These are phyloP conservation scores for Eriosoma lanigerum DNA, from an alignment of 1,140 invertebrate species.

Conservation along the genomic window DNA sequence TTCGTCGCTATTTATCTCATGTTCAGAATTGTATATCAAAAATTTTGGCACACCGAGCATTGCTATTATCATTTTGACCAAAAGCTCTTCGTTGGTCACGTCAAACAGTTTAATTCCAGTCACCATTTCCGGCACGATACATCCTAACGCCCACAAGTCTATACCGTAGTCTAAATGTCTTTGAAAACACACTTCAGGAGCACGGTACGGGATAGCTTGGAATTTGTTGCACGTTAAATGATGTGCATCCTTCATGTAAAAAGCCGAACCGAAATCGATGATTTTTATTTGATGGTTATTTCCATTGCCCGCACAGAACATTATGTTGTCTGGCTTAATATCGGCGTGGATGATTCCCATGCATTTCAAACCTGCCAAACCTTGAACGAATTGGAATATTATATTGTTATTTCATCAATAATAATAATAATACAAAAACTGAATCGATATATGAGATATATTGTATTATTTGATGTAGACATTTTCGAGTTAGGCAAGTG, in stretches of 20 bases:
- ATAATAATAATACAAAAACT: too few relatives aligned
- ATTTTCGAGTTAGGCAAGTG: too few relatives aligned
- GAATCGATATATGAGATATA: too few relatives aligned
- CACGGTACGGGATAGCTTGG: background rate
- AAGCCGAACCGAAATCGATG: constrained; percentile 25
- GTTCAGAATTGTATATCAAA: background rate
- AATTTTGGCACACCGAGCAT: background rate
- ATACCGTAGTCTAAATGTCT: background rate
- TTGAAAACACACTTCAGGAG: constrained; percentile 2
- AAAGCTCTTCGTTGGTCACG: background rate
- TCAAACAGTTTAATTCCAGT: constrained; percentile 11
- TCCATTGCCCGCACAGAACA: background rate
- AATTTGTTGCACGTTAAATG: background rate
- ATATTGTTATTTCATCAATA: too few relatives aligned
- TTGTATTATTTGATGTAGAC: too few relatives aligned
- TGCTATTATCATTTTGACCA: background rate
- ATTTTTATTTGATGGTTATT: background rate
- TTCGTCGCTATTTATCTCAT: background rate
- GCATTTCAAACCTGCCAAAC: constrained; percentile 8
- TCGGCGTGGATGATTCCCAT: constrained; percentile 26
- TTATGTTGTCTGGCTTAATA: constrained; percentile 26
- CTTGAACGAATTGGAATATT: background rate
- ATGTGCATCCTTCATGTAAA: background rate
- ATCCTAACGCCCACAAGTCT: constrained; percentile 15
- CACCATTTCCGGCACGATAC: constrained; percentile 30